Conservation (phyloP, 2,113 vertebrate genomes). For the Nesoenas mayeri region DNA sequence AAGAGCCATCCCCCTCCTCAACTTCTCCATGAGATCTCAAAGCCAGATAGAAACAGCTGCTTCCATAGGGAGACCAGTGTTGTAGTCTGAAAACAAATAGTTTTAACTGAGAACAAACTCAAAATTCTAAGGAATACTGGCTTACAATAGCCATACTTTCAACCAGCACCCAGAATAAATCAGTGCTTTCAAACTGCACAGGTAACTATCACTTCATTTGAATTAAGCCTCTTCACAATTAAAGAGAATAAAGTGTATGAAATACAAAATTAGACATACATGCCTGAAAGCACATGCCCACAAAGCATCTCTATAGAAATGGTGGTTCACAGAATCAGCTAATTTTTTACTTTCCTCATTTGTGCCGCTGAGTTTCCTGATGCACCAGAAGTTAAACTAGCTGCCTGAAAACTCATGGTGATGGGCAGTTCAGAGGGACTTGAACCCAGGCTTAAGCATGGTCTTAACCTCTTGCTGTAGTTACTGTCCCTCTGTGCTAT, state of each 20-base stretch:
- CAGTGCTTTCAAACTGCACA: background rate
- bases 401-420: background rate
- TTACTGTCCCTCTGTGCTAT: background rate
- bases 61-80: conserved; percentile 78
- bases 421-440: background rate
- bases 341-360: background rate
- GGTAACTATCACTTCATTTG: background rate
- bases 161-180: background rate
- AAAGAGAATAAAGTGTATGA: background rate
- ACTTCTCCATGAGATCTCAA: conserved; percentile 76
- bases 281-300: background rate
- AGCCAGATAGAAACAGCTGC: conserved; percentile 70
- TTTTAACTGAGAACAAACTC: conserved; percentile 51
- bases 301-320: background rate
- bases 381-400: background rate
- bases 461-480: background rate
- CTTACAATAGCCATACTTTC: background rate
- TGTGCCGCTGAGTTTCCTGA: background rate
- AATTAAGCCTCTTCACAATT: background rate
- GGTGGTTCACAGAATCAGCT: background rate
- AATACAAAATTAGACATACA: background rate
- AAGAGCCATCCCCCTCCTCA: conserved; percentile 91
- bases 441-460: background rate
- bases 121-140: conserved; percentile 14
- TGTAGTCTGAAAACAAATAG: conserved; percentile 74